Base-by-base conservation (phyloP, 1,140 invertebrate genomes). In the Atta colombica region DNA sequence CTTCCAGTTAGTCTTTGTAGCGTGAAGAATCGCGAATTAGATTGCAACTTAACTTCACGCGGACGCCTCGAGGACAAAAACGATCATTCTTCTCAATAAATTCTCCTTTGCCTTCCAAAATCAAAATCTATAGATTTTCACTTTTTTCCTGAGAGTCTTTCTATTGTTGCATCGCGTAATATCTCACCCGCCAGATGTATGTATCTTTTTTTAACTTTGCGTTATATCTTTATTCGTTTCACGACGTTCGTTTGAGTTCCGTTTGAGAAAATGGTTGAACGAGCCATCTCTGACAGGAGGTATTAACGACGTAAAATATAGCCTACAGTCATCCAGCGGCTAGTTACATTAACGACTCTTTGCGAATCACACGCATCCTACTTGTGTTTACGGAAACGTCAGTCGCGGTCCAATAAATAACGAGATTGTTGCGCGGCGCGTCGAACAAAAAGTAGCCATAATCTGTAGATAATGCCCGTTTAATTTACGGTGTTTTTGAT, bases 21-120 rank as follows among this genome's bases (percentile, higher is more conserved):
- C 91, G 88, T 93, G 87, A 81, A 92, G 61, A 92, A 93, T 92
- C 69, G 84, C 89, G 81, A 93, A 87, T 93, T 63, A 81, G 88
- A 92, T 91, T 81, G 66, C 60, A 65, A 21, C 77, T 87, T 81
- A 81, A 35, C 58, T 81, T 25, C 31, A 5, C 51, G 31, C 8
- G 51, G 60, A 85, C 65, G 45, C 68, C 75, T 49, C 51, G 86
- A 63, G 74, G 21, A 35, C 18, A 85, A 81, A 78, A 87, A 21
- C 78, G 78, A 51, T 7, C 45, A 45, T 12, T 82, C 74, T 87
- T 85, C 35, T 39, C 85, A 72, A 86, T 71, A 86, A 91, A 89
- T 77, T 55, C 31, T 35, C 1, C 61, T 21, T 12, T 45, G 49
- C 55, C 4, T 85, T 87, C 55, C 78, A 31, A 25, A 25, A 25